A percentile compares a stretch with the other conserved stretches of the same genome.
These are phyloP conservation scores for Riparia riparia DNA, from an alignment of 2,113 vertebrate species.

Conservation along the genomic window DNA sequence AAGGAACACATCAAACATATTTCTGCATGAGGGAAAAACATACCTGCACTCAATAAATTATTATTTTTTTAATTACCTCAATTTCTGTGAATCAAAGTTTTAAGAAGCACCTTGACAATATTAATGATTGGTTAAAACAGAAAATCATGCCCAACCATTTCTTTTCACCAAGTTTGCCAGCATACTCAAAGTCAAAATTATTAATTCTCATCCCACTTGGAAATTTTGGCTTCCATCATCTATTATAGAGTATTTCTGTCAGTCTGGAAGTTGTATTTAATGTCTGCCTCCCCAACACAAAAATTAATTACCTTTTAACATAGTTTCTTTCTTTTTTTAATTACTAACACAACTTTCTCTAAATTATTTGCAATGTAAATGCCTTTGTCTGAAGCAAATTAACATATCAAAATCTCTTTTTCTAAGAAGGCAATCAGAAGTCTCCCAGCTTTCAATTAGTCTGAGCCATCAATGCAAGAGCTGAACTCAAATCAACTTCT, in stretches of 20 bases:
- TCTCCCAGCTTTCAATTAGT: neutral
- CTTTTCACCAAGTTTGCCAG: neutral
- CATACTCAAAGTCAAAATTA: neutral
- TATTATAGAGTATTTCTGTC: neutral
- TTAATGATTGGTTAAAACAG: neutral
- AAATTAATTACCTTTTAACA: neutral
- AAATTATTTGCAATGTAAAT: neutral
- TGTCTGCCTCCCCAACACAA: neutral
- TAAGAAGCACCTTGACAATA: neutral
- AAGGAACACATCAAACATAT: conserved; percentile 6
- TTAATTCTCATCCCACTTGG: neutral
- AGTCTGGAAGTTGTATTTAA: neutral
- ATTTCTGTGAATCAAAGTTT: neutral
- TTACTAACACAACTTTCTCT: neutral
- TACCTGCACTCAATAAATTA: neutral
- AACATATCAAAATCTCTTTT: neutral
- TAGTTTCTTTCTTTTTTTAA: neutral
- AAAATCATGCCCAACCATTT: neutral
- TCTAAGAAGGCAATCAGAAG: neutral
- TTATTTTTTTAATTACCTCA: neutral
- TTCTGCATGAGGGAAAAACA: neutral
- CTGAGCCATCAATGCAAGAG: neutral
- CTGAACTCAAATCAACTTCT: neutral
- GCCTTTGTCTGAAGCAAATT: neutral
- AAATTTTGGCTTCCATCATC: conserved; percentile 20